Evolutionary conservation across 2,888 invertebrate genomes (phyloP), one percentile per base, ranked within the genome.

Genomic region (Stomorhina lunata): DNA sequence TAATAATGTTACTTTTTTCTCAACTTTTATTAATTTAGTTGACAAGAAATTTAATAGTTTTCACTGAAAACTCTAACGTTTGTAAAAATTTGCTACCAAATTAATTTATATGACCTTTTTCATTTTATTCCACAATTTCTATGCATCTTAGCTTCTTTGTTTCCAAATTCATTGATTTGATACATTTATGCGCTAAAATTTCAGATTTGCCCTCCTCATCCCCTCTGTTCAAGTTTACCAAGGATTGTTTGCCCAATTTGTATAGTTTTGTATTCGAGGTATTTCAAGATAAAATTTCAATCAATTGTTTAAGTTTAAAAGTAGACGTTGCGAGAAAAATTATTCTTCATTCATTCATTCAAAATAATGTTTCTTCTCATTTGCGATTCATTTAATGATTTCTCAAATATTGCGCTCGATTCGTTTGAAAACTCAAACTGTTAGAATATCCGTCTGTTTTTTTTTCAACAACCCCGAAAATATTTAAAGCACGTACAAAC

Each of bases 401-500:
- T 43, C 4, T n/a, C n/a, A n/a, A n/a, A n/a, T n/a, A 32, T 40
- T 32, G 37, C 4, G 34, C 10, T 32, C 2, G 15, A 29, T 17
- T 22, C 40, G 9, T 43, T 7, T 9, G 22, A 22, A 10, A n/a
- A n/a, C n/a, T n/a, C 37, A 37, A n/a, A 12, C 65, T 25, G 6
- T 12, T 29, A 17, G 40, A 27, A 20, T 6, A n/a, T 1, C 22
- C 22, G 34, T 40, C 6, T 53, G 45, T 45, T 34, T 12, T 32
- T 43, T 32, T 20, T n/a, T 37, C n/a, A 57, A 4, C 32, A 43
- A 68, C 72, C 59, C 72, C 59, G 43, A 29, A 71, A 88, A 87
- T 86, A 75, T 79, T 65, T 43, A 37, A 34, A 25, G 63, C 79
- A 82, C 82, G 79, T 79, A 79, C 81, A 57, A 48, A 15, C 63